Conservation (phyloP, 2,797 vertebrate genomes). For the Cyprinodon diabolis region DNA sequence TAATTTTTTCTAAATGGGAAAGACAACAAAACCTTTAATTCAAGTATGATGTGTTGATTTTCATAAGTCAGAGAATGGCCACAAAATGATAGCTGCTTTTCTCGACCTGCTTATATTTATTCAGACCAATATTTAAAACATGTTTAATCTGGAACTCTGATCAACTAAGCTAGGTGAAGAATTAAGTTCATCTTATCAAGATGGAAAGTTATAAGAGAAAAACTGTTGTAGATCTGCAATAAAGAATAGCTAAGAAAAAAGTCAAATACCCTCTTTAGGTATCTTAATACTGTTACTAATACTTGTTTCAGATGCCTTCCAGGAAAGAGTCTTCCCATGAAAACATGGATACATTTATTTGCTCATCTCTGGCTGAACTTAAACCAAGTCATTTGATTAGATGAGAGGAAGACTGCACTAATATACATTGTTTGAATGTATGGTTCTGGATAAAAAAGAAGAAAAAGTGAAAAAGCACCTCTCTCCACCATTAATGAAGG, state of each 20-base stretch:
- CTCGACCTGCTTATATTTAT: neutral
- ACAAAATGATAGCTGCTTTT: neutral
- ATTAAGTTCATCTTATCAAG: neutral
- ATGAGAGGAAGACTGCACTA: neutral
- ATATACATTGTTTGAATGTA: neutral
- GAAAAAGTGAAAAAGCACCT: neutral
- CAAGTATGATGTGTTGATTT: neutral
- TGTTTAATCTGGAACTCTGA: neutral
- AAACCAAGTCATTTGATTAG: neutral
- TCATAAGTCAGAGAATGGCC: neutral
- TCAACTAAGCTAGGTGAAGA: neutral
- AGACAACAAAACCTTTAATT: neutral
- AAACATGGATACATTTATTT: neutral
- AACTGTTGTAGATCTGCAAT: neutral
- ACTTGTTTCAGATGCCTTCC: neutral
- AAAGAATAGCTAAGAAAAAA: neutral
- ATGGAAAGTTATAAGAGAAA: neutral
- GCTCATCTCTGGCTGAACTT: neutral
- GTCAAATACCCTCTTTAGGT: constrained; percentile 1
- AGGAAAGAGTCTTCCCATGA: neutral
- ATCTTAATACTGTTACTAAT: neutral
- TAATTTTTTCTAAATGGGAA: neutral
- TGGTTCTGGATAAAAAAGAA: neutral
- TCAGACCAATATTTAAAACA: neutral
- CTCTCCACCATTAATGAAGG: neutral